Conservation (phyloP, 2,888 invertebrate species). For the Drosophila sordidula region DNA sequence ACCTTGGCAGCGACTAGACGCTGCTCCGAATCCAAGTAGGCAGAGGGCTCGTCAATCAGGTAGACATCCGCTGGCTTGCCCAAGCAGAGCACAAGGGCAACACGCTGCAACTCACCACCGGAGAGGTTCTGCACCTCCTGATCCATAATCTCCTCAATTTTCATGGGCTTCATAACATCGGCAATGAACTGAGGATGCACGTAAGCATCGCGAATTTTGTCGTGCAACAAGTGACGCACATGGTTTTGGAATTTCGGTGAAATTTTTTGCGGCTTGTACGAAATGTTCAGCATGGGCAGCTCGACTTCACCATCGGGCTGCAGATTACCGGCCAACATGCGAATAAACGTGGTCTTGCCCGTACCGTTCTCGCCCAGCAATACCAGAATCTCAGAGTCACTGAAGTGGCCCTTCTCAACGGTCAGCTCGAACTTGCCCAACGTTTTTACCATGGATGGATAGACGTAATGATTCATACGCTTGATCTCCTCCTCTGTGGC, state of each 20-base stretch:
- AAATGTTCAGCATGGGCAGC: conserved; percentile 95
- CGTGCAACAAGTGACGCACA: conserved; percentile 96
- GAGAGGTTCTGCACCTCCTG: conserved; percentile 99
- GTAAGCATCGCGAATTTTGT: conserved; percentile 98
- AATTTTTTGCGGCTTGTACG: conserved; percentile 99
- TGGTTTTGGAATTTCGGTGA: conserved; percentile 98
- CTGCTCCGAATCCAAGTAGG: conserved; percentile 99
- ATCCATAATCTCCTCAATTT: conserved; percentile 98
- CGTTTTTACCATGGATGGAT: conserved; percentile 95
- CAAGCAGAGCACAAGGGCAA: conserved; percentile 97
- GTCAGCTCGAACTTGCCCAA: conserved; percentile 90
- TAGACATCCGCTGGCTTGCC: conserved; percentile 99
- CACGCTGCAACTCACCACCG: conserved; percentile 99
- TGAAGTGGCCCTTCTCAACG: conserved; percentile 96
- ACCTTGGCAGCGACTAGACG: conserved; percentile 99
- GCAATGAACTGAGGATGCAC: conserved; percentile 99
- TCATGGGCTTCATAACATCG: conserved; percentile 99
- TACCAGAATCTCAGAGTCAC: conserved; percentile 99
- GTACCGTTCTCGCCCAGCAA: conserved; percentile 99
- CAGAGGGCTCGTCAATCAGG: conserved; percentile 99
- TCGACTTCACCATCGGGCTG: conserved; percentile 91
- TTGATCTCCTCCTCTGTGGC: conserved; percentile 99
- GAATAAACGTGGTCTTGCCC: conserved; percentile 99
- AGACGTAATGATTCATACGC: conserved; percentile 97
- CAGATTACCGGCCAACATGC: conserved; percentile 98